Base-by-base conservation (phyloP, 1,140 invertebrate genomes). In the Odontomachus brunneus region DNA sequence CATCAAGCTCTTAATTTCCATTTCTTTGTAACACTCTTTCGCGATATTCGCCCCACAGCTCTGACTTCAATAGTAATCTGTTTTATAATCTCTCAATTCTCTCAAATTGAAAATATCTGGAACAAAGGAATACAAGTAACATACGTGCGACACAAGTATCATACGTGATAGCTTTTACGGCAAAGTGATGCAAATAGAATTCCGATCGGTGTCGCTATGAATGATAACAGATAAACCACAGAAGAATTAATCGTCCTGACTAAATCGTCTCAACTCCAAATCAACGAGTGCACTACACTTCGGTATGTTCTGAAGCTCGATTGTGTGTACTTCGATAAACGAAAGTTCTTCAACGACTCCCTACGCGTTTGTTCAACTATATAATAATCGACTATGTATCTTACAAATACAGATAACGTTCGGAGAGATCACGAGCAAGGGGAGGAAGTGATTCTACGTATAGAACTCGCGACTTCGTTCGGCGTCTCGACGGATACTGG, bases 101-200 rank as follows among this genome's bases (percentile, higher is more conserved):
- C 38, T 44, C 38, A 4, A 29, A 38, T 69, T 80, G 24, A 71
- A 80, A 71, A 48, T 71, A 80, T 71, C n/a, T 24, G 15, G 38
- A 69, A 71, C 33, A 80, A 80, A 80, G 75, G 75, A 57, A 71
- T 80, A 80, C 51, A 80, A 71, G 65, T 80, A 80, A 80, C 65
- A 71, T 29, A n/a, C n/a, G 38, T 71, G 14, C 22, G 19, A 55
- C 19, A 53, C 29, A 24, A 53, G 63, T 63, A 51, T 44, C 11
- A 0, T 26, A 26, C 26, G 26, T 26, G 15, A 74, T 38, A 73
- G 26, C 22, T 73, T 38, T 73, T 26, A 7, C 15, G 49, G 5
- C n/a, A 1, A 59, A 53, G 5, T 14, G 3, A 59, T 73, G 24
- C 33, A 60, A 26, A 74, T 60, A 62, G 17, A 74, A 48, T 9